phyloP scores from a whole-genome alignment of 2,797 vertebrate species.

The Acanthornis magna region DNA sequence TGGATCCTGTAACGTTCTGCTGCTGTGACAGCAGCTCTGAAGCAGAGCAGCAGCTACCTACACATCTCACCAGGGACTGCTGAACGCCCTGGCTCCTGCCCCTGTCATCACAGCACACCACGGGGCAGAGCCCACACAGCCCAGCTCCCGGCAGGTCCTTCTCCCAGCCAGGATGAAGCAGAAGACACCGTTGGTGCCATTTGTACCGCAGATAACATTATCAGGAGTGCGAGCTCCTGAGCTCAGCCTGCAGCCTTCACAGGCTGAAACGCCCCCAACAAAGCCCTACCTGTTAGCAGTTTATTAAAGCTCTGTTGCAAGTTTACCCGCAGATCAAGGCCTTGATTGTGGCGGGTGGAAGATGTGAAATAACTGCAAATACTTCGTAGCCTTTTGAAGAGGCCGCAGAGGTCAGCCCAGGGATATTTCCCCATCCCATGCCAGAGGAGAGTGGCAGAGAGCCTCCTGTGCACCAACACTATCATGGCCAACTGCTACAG shows the following conservation, averaged over 20 bases:
- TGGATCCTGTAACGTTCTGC: background rate
- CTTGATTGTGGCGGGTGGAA: background rate
- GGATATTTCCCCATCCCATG: background rate
- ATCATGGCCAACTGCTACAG: background rate
- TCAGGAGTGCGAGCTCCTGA: background rate
- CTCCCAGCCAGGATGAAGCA: background rate
- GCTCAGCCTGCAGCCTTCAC: background rate
- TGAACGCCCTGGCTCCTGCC: background rate
- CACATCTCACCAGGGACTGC: background rate
- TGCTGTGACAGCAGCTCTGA: background rate
- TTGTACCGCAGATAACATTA: background rate
- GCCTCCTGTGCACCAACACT: background rate
- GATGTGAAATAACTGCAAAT: background rate
- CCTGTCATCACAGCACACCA: background rate
- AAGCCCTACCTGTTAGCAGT: background rate
- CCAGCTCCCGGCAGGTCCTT: background rate
- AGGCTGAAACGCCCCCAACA: background rate
- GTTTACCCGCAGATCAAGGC: background rate
- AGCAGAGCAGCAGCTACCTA: background rate
- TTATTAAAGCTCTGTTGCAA: background rate
- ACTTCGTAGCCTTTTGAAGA: background rate
- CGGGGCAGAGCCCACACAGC: rapidly evolving
- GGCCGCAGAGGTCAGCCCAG: background rate
- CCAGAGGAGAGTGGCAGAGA: background rate
- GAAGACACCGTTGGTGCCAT: rapidly evolving